Evolutionary conservation across 1,140 invertebrate genomes (phyloP).

Genomic region (Leptopilina boulardi): DNA sequence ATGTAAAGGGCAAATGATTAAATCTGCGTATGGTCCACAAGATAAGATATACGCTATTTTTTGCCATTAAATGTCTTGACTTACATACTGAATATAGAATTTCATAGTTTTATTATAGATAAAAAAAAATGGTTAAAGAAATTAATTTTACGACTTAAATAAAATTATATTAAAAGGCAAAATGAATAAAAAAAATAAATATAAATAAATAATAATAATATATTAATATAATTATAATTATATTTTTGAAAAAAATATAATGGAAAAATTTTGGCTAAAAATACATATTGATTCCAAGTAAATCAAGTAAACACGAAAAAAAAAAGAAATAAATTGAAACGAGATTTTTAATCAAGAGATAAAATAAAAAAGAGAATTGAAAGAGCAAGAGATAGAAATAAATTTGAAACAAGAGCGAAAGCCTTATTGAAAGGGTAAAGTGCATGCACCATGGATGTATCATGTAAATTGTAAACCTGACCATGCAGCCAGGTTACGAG

Average conservation of each 20-base stretch:
- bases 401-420: constrained; percentile 33
- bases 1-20: constrained; percentile 10
- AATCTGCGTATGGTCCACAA: not conserved
- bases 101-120: not conserved
- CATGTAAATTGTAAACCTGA: constrained; percentile 64
- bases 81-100: not conserved
- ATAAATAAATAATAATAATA: too few relatives aligned
- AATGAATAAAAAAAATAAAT: too few relatives aligned
- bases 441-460: constrained; percentile 59
- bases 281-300: too few relatives aligned
- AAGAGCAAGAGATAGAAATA: not conserved
- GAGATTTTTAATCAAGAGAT: not conserved
- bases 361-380: not conserved
- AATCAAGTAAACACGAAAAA: not conserved
- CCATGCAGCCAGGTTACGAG: constrained; percentile 61
- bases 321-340: not conserved
- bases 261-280: too few relatives aligned
- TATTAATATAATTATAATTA: too few relatives aligned
- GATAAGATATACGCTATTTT: constrained; percentile 6
- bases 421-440: constrained; percentile 54
- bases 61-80: constrained; percentile 1
- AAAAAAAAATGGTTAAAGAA: too few relatives aligned
- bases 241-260: too few relatives aligned
- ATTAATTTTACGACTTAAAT: too few relatives aligned
- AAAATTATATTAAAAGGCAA: too few relatives aligned